A percentile compares a stretch with the other conserved stretches of the same genome.
phyloP scores from a whole-genome alignment of 2,113 vertebrate species.

The Pyrgilauda ruficollis region DNA sequence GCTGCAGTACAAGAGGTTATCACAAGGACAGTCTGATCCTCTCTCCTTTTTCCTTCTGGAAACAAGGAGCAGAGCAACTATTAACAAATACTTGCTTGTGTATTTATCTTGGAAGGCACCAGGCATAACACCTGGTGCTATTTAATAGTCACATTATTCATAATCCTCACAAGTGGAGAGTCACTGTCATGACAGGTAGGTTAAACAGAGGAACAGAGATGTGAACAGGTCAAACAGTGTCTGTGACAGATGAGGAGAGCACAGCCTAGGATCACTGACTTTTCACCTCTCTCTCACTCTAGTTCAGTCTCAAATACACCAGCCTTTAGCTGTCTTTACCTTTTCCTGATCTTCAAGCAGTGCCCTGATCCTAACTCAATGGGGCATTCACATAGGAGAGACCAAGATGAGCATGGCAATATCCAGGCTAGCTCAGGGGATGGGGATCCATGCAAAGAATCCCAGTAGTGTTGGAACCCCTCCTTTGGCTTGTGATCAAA shows the following conservation, averaged over 20 bases:
- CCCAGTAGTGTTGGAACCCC: fast-evolving
- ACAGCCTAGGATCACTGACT: not conserved
- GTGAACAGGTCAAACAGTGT: not conserved
- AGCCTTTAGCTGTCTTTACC: not conserved
- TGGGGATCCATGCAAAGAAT: not conserved
- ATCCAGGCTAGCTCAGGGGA: not conserved
- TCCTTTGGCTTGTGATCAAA: not conserved
- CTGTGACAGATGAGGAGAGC: not conserved
- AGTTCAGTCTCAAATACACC: not conserved
- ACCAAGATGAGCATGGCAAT: not conserved
- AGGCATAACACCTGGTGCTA: not conserved
- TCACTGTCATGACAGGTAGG: not conserved
- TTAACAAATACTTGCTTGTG: not conserved
- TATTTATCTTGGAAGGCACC: not conserved
- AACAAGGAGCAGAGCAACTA: not conserved
- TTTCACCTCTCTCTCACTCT: not conserved
- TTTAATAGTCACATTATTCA: not conserved
- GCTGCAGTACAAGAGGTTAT: not conserved
- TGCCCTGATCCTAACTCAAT: not conserved
- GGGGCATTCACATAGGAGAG: not conserved
- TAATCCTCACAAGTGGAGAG: not conserved
- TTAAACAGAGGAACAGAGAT: not conserved
- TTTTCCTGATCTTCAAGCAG: not conserved
- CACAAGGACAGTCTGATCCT: not conserved
- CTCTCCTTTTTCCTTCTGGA: not conserved